Conservation (phyloP, 2,888 invertebrate species). For the Hyposoter dolosus region DNA sequence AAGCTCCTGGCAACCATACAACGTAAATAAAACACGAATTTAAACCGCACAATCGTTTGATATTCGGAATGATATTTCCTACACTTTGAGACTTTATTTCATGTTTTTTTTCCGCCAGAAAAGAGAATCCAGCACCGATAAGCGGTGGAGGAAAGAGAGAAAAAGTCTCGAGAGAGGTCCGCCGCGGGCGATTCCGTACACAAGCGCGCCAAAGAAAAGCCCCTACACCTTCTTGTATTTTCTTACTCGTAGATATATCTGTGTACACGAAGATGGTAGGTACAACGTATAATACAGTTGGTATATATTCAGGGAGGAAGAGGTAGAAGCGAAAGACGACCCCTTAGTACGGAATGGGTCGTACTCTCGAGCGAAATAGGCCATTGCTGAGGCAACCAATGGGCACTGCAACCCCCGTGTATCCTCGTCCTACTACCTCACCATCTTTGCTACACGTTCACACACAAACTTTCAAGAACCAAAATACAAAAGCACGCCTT, state of each 20-base stretch:
- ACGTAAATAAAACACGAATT: conserved; percentile 34
- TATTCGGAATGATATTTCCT: conserved; percentile 38
- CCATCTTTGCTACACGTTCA: conserved; percentile 22
- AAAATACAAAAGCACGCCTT: conserved; percentile 41
- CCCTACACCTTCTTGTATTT: conserved; percentile 71
- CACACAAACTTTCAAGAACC: conserved; percentile 43
- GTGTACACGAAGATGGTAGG: conserved; percentile 1
- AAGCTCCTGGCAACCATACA: conserved; percentile 40
- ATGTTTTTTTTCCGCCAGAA: conserved; percentile 10
- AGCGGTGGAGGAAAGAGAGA: conserved; percentile 50
- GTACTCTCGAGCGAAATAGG: conserved; percentile 81
- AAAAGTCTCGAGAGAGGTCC: conserved; percentile 54
- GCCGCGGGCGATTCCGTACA: conserved; percentile 49
- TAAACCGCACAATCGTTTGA: conserved; percentile 45
- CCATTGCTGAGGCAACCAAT: conserved; percentile 81
- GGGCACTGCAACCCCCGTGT: conserved; percentile 75
- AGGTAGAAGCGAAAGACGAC: conserved; percentile 71
- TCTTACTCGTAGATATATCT: conserved; percentile 6
- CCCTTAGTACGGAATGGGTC: conserved; percentile 80
- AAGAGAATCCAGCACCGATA: conserved; percentile 42
- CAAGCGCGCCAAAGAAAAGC: conserved; percentile 17
- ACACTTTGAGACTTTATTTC: conserved; percentile 44
- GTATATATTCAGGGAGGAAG: conserved; percentile 54
- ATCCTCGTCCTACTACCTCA: conserved; percentile 55
- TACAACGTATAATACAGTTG: conserved; percentile 42